Evolutionary conservation across 2,888 invertebrate genomes (phyloP).

Genomic region (Andrena hattorfiana): DNA sequence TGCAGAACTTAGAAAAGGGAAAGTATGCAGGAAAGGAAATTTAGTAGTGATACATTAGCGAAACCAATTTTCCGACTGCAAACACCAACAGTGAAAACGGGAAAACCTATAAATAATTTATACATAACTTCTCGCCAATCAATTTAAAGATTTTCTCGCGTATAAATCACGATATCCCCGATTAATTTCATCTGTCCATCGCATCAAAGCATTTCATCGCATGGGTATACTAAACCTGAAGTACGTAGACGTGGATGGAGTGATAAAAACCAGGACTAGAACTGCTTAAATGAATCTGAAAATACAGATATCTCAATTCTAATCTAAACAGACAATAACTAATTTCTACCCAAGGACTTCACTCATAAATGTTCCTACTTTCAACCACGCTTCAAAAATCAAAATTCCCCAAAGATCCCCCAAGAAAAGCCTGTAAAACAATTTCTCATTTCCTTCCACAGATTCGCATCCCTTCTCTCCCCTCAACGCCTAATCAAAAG

Average conservation of each 20-base stretch:
- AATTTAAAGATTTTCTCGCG: not conserved
- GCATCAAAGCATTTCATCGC: not conserved
- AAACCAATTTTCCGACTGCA: not conserved
- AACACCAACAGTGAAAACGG: too few species aligned
- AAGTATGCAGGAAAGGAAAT: not conserved
- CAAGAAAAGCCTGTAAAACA: too few species aligned
- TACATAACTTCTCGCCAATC: not conserved
- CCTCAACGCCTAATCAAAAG: too few species aligned
- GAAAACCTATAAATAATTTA: not conserved
- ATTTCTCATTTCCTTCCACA: too few species aligned
- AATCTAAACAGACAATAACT: not conserved
- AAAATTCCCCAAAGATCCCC: not conserved
- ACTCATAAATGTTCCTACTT: not conserved
- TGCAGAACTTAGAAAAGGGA: not conserved
- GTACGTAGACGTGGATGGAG: not conserved
- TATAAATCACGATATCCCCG: not conserved
- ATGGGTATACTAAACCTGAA: not conserved
- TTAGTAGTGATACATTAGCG: not conserved
- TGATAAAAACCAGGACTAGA: not conserved
- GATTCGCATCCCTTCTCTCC: too few species aligned
- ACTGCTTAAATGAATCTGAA: not conserved
- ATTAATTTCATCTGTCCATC: not conserved
- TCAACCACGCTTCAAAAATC: not conserved
- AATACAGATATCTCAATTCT: not conserved
- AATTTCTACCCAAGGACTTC: not conserved